Base-by-base conservation (phyloP, 2,113 vertebrate genomes). In the Myxocyprinus asiaticus region DNA sequence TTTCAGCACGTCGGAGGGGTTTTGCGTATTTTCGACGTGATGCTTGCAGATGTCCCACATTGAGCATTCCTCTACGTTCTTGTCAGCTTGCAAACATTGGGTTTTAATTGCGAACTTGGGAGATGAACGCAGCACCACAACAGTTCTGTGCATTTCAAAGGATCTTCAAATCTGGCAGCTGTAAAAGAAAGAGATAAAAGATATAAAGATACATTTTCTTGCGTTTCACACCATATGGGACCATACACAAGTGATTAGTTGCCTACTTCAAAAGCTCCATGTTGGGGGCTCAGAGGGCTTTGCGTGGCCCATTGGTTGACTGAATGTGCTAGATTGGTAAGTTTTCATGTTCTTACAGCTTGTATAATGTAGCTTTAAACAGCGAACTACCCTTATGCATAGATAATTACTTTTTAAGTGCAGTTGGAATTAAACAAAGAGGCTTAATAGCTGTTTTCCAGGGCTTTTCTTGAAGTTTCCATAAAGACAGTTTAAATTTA, bases 111-210 rank as follows among this genome's bases (percentile, higher is more conserved):
- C 90, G 78, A 85, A 55, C 87, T 86, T 82, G 77, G 65, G 48
- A 89, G 86, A 89, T 82, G 81, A 90, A 87, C 73, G 82, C 66
- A 76, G 70, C 68, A 11, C 82, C 81, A 82, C 80, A 87, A 91
- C 82, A 81, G 75, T 33, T 33, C 22, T 33, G 22, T 44, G 74
- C 56, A 83, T 89, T 88, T 85, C 88, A 88, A 85, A 82, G 69
- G 63, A 8, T 50, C 82, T 84, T 78, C 75, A 81, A 88, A 87
- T 88, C 83, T 87, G 86, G 81, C 77, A 86, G 89, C 86, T 89
- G 86, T 84, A 84, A 89, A 86, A 66, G 73, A 55, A 59, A 75
- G 64, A 82, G 88, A 88, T 87, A 88, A 91, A 91, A 84, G 85
- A 87, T 81, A 22, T 7, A 43, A 62, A 88, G 81, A 89, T 87